A percentile compares a stretch with the other conserved stretches of the same genome.
Evolutionary conservation across 2,797 vertebrate genomes (phyloP).

Genomic region (Clamator glandarius): DNA sequence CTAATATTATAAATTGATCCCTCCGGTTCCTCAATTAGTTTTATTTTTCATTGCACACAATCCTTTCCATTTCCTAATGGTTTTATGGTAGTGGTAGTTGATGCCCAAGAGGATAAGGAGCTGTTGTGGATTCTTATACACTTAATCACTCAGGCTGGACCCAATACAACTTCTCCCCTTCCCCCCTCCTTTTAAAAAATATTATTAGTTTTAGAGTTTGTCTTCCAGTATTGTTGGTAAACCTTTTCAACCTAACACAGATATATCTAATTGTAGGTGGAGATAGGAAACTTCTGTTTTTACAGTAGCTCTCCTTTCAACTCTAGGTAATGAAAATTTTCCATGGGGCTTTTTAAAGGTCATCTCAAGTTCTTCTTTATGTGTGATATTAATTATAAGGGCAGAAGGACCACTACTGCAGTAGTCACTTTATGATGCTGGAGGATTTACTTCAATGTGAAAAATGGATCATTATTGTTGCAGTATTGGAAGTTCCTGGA

Average conservation of each 20-base stretch:
- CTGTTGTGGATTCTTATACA: background rate
- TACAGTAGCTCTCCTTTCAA: background rate
- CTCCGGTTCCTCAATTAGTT: background rate
- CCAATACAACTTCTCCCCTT: background rate
- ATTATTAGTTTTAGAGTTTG: too few relatives aligned
- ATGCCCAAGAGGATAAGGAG: background rate
- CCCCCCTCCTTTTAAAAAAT: too few relatives aligned
- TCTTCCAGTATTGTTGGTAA: background rate
- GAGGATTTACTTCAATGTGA: background rate
- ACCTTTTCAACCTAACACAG: background rate
- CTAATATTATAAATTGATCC: background rate
- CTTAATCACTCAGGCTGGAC: background rate
- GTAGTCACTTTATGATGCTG: background rate
- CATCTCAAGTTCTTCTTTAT: background rate
- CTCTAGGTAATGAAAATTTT: background rate
- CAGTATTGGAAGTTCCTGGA: background rate
- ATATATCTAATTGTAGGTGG: background rate
- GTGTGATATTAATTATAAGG: background rate
- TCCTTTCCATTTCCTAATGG: background rate
- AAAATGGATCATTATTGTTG: background rate
- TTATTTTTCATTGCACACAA: background rate
- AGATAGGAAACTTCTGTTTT: background rate
- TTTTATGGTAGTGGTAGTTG: background rate
- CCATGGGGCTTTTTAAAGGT: accelerated
- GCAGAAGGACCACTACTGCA: background rate